phyloP scores from a whole-genome alignment of 37 sponge, comb jelly and placozoan species.

The Hormiphora californensis region DNA sequence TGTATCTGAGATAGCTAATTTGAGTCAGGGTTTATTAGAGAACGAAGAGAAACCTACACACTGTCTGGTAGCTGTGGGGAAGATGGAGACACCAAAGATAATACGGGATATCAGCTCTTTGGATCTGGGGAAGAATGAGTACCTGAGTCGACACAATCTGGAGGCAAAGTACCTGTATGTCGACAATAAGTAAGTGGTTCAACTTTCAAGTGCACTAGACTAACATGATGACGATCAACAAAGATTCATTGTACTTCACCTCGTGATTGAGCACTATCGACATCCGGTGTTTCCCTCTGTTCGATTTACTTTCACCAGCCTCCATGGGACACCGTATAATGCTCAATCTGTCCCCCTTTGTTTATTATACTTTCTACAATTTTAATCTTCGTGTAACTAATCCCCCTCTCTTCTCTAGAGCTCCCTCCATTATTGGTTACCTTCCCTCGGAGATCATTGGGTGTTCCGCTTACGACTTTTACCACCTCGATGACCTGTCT shows the following conservation, averaged over 20 bases:
- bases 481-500: constrained; percentile 37
- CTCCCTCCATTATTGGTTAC: constrained; percentile 27
- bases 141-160: constrained; percentile 14
- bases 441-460: constrained; percentile 46
- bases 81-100: constrained; percentile 45
- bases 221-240: no score
- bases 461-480: constrained; percentile 47
- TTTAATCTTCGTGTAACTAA: no score
- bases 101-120: constrained; percentile 43
- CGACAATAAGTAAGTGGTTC: constrained; percentile 44
- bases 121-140: constrained; percentile 51
- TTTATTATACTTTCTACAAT: background rate
- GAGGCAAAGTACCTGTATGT: constrained; percentile 51
- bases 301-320: no score
- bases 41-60: constrained; percentile 45
- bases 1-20: constrained; percentile 45
- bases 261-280: no score
- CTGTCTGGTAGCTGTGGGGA: constrained; percentile 39
- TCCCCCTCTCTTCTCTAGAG: no score
- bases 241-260: no score
- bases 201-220: no score
- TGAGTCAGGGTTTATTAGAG: constrained; percentile 22
- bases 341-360: no score
- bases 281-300: no score
- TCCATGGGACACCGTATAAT: no score